Evolutionary conservation across 2,888 invertebrate species (phyloP).

Genomic region (Isotomurus palustris): DNA sequence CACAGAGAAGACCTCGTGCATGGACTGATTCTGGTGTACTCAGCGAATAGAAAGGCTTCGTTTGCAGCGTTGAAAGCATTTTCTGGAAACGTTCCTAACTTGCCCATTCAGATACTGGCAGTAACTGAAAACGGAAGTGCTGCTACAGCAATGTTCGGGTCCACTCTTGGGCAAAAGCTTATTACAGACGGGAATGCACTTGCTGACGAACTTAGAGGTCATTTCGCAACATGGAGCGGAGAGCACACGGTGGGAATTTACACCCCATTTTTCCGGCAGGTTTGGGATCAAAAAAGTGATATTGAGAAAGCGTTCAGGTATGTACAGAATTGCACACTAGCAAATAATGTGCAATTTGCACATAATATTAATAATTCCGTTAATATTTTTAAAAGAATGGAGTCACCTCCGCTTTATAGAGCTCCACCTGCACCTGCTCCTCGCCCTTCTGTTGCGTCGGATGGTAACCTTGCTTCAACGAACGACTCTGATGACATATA

Average conservation of each 20-base stretch:
- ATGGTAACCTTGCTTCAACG: conserved; percentile 33
- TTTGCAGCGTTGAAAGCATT: conserved; percentile 88
- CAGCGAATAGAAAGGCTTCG: conserved; percentile 90
- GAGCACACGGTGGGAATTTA: conserved; percentile 59
- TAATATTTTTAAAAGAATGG: conserved; percentile 35
- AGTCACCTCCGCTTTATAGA: conserved; percentile 43
- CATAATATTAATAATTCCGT: neutral
- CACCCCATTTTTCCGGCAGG: conserved; percentile 92
- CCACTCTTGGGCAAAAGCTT: conserved; percentile 80
- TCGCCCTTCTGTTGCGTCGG: conserved; percentile 29
- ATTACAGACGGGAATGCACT: conserved; percentile 90
- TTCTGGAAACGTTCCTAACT: conserved; percentile 85
- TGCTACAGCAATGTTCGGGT: conserved; percentile 83
- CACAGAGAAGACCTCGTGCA: conserved; percentile 88
- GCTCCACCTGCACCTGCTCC: conserved; percentile 42
- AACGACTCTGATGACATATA: conserved; percentile 57
- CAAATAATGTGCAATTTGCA: neutral
- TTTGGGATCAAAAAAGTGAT: conserved; percentile 92
- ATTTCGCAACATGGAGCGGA: conserved; percentile 81
- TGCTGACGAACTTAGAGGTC: conserved; percentile 81
- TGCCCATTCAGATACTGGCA: conserved; percentile 86
- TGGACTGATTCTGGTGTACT: conserved; percentile 91
- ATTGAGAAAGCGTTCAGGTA: conserved; percentile 82
- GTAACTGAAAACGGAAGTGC: conserved; percentile 67
- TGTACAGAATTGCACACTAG: neutral